Percentiles rank a stretch among this genome's conserved stretches.
Evolutionary conservation across 2,113 vertebrate genomes (phyloP).

Genomic region (Cyprinodon tularosa): DNA sequence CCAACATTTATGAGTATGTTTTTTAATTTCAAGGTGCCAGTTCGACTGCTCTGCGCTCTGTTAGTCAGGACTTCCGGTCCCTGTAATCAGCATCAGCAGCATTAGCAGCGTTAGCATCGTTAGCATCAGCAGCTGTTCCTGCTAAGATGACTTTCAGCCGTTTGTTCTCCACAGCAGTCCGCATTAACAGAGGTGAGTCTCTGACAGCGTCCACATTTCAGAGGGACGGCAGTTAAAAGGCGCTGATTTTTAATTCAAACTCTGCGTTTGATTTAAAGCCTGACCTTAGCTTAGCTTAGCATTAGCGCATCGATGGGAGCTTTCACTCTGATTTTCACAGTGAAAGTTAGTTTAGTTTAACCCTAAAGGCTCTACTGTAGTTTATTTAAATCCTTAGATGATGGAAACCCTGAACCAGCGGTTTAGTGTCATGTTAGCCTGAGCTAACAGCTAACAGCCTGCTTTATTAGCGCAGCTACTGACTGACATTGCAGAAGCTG

Average conservation of each 20-base stretch:
- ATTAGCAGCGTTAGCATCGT: not conserved
- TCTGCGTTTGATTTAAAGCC: constrained; percentile 11
- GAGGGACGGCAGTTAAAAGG: not conserved
- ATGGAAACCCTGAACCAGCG: not conserved
- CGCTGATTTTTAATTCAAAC: not conserved
- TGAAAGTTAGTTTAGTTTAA: not conserved
- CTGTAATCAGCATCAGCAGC: constrained; percentile 27
- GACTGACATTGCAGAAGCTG: too few relatives aligned
- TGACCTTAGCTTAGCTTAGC: constrained; percentile 72
- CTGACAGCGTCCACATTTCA: not conserved
- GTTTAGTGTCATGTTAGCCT: not conserved
- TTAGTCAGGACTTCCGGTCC: constrained; percentile 5
- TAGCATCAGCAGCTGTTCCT: not conserved
- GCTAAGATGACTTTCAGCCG: constrained; percentile 66
- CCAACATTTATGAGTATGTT: too few relatives aligned
- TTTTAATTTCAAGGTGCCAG: too few relatives aligned
- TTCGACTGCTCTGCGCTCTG: constrained; percentile 27
- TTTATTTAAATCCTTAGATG: not conserved
- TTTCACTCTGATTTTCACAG: not conserved
- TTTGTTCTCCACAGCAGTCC: constrained; percentile 48
- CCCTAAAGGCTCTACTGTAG: not conserved
- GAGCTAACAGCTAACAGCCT: not conserved
- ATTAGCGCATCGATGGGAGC: not conserved
- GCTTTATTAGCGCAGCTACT: too few relatives aligned
- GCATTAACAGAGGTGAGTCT: constrained; percentile 60